phyloP scores from a whole-genome alignment of 2,888 invertebrate species.

The Pasiphila rectangulata region DNA sequence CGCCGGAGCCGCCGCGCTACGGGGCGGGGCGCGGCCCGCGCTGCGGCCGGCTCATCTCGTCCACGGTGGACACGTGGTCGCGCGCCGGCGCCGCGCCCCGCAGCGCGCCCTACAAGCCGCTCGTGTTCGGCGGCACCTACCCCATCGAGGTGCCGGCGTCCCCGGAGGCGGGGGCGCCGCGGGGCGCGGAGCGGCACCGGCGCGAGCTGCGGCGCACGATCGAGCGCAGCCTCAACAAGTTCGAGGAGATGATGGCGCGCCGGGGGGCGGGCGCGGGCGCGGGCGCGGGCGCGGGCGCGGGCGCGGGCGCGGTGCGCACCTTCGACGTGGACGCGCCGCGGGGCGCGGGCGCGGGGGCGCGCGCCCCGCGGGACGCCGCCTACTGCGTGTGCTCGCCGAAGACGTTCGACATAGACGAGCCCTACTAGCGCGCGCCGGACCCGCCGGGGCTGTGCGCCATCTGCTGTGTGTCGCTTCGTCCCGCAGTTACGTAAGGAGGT shows the following conservation, averaged over 20 bases:
- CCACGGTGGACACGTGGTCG: constrained; percentile 84
- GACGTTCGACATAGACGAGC: constrained; percentile 82
- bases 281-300: constrained; percentile 22
- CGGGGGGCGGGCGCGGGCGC: constrained; percentile 34
- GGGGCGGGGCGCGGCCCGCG: constrained; percentile 37
- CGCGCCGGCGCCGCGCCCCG: constrained; percentile 49
- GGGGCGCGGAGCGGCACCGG: constrained; percentile 33
- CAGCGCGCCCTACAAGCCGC: constrained; percentile 77
- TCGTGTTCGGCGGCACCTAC: constrained; percentile 92
- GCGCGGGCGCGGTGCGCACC: constrained; percentile 33
- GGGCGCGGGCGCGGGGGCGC: constrained; percentile 25
- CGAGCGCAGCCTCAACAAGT: constrained; percentile 72
- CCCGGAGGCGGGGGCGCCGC: constrained; percentile 30
- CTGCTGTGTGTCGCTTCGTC: constrained; percentile 1
- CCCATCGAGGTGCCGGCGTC: constrained; percentile 88
- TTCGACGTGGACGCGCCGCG: constrained; percentile 41
- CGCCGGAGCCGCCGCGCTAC: constrained; percentile 19
- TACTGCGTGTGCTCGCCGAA: constrained; percentile 70
- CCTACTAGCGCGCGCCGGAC: constrained; percentile 33
- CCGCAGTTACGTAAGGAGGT: too few species aligned
- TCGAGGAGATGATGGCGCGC: constrained; percentile 60
- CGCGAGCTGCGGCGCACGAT: constrained; percentile 58
- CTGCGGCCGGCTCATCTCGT: constrained; percentile 76
- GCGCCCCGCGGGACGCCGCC: constrained; percentile 36
- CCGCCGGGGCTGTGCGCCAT: not conserved